Conservation (phyloP, 2,113 vertebrate species). For the Pseudorasbora parva region DNA sequence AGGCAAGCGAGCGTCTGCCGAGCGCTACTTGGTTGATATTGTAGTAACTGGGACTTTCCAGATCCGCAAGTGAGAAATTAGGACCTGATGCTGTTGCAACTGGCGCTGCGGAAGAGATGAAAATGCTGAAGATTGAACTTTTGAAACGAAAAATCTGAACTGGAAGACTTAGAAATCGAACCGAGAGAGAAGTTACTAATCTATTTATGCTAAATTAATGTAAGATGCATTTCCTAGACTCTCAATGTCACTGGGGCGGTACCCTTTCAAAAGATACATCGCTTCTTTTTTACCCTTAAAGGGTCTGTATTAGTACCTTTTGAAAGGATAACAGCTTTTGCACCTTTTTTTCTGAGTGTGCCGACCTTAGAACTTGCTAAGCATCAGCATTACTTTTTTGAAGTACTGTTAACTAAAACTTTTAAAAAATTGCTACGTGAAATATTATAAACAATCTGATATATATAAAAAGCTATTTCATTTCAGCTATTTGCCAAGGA, state of each 20-base stretch:
- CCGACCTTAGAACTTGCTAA: background rate
- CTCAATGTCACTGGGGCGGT: too few relatives aligned
- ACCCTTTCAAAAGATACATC: too few relatives aligned
- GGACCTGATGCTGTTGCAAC: conserved; percentile 91
- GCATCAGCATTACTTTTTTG: background rate
- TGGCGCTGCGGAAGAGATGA: conserved; percentile 75
- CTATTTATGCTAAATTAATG: background rate
- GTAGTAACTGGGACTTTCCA: conserved; percentile 94
- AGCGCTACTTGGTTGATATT: conserved; percentile 96
- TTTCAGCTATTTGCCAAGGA: too few relatives aligned
- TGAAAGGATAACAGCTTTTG: too few relatives aligned
- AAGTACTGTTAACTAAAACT: too few relatives aligned
- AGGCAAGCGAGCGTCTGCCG: conserved; percentile 89
- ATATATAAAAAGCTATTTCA: too few relatives aligned
- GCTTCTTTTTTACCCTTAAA: too few relatives aligned
- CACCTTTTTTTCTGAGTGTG: too few relatives aligned
- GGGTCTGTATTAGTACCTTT: too few relatives aligned
- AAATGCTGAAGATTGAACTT: background rate
- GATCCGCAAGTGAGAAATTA: conserved; percentile 93
- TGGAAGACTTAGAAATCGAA: background rate
- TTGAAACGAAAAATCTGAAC: background rate
- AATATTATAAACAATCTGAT: too few relatives aligned
- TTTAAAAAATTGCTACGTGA: too few relatives aligned
- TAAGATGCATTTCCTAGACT: background rate
- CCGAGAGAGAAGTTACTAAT: background rate